Percentiles rank a stretch among this genome's conserved stretches.
Conservation (phyloP, 1,140 invertebrate genomes). For the Caenorhabditis brenneri region DNA sequence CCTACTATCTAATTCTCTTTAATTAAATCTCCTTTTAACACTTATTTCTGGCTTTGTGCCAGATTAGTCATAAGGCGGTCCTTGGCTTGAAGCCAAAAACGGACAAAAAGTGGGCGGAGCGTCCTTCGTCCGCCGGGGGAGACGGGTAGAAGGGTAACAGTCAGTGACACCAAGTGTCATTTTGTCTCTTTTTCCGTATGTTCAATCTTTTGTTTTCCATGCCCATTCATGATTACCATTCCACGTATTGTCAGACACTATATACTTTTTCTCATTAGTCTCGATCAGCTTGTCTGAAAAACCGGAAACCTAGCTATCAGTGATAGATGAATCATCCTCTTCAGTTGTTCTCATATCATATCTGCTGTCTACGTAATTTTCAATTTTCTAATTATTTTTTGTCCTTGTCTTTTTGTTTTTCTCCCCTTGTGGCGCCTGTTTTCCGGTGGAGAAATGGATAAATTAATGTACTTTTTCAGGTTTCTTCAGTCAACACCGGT, state of each 20-base stretch:
- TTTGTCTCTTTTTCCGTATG: not conserved
- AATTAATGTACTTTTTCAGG: not conserved
- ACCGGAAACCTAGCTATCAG: no score
- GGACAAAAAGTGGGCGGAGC: not conserved
- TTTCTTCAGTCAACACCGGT: not conserved
- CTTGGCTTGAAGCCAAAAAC: not conserved
- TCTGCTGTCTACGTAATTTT: no score
- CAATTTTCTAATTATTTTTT: no score
- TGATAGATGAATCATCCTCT: no score
- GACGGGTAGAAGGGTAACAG: not conserved
- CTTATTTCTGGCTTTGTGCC: not conserved
- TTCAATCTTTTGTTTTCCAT: not conserved
- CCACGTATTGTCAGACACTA: no score
- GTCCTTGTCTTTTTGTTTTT: no score
- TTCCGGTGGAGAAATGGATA: not conserved
- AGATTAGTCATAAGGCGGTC: not conserved
- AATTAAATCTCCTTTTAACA: no score
- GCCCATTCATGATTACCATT: no score
- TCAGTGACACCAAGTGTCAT: not conserved
- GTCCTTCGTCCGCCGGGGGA: not conserved
- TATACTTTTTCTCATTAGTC: no score
- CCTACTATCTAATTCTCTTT: no score
- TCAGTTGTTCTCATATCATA: no score
- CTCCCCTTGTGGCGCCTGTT: not conserved
- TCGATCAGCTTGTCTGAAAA: no score